A percentile compares a stretch with the other conserved stretches of the same genome.
These are phyloP conservation scores for Coregonus sp. DNA, from an alignment of 2,797 vertebrate species.

Conservation along the genomic window DNA sequence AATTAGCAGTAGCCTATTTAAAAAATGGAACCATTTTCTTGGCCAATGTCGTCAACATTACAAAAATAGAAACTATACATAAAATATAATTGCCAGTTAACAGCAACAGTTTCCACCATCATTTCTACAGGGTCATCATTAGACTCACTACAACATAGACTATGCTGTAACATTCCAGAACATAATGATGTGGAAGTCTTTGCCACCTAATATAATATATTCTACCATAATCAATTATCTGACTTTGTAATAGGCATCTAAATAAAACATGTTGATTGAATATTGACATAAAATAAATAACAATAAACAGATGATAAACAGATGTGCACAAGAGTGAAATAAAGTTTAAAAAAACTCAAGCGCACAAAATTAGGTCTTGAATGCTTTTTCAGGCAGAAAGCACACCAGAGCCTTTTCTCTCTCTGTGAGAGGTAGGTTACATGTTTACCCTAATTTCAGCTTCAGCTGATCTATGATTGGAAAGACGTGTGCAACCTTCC, in stretches of 20 bases:
- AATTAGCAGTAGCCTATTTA: constrained; percentile 14
- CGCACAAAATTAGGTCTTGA: constrained; percentile 35
- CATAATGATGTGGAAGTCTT: not conserved
- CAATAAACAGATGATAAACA: not conserved
- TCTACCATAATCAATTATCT: no score
- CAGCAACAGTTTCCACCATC: constrained; percentile 28
- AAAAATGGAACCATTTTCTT: constrained; percentile 22
- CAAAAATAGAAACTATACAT: constrained; percentile 21
- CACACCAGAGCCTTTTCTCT: constrained; percentile 16
- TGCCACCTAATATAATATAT: not conserved
- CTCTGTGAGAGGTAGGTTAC: constrained; percentile 44
- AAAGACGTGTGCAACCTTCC: constrained; percentile 64
- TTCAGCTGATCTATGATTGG: constrained; percentile 43
- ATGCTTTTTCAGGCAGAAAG: constrained; percentile 39
- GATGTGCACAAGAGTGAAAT: constrained; percentile 33
- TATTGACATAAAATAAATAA: no score
- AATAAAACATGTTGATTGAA: no score
- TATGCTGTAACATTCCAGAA: no score
- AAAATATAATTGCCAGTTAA: constrained; percentile 31
- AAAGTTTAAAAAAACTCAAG: constrained; percentile 40
- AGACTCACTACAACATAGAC: not conserved
- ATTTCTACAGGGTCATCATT: constrained; percentile 32
- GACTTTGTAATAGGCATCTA: no score
- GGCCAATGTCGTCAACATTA: constrained; percentile 13
- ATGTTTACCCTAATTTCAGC: constrained; percentile 41